Base-by-base conservation (phyloP, 2,888 invertebrate genomes). In the Mythimna lalbum region DNA sequence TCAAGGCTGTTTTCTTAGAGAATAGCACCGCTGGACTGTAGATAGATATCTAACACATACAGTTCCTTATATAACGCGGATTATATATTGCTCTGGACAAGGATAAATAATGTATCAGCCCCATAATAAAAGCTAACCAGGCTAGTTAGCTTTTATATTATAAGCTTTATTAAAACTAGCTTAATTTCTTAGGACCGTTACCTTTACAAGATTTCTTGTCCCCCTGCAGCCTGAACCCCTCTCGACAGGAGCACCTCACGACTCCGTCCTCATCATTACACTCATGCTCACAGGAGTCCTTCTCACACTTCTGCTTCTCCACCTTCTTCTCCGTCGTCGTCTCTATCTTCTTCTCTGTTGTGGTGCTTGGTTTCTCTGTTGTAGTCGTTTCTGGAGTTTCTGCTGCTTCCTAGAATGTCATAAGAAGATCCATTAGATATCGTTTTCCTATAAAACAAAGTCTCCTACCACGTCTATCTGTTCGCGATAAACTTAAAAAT, bases 161-260 rank as follows among this genome's bases (percentile, higher is more conserved):
- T n/a, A n/a, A n/a, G n/a, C n/a, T n/a, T n/a, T n/a, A n/a, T n/a
- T n/a, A n/a, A n/a, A n/a, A n/a, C n/a, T n/a, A n/a, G n/a, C n/a
- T n/a, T n/a, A n/a, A n/a, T n/a, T n/a, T n/a, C 43, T 19, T 19
- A 10, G 0, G 63, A 57, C 55, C 33, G 59, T 70, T 87, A 94
- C 95, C 95, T 92, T 91, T 92, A 85, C 95, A 96, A 55, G 93
- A 86, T 66, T 89, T 94, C 76, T 93, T 92, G 75, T 95, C 94
- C 4, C 79, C 73, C 47, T 93, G 92, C 43, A 95, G 88, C 71
- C 93, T 85, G 83, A 84, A 95, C 1, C 95, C 95, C 36, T 91
- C 88, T 0, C 83, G 87, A 71, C 95, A 96, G 31, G 84, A 86
- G 75, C 95, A 96, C 36, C 74, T 82, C 14, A 94, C 83, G 4